Conservation (phyloP, 2,888 invertebrate species). For the Acanthacorydalis orientalis region DNA sequence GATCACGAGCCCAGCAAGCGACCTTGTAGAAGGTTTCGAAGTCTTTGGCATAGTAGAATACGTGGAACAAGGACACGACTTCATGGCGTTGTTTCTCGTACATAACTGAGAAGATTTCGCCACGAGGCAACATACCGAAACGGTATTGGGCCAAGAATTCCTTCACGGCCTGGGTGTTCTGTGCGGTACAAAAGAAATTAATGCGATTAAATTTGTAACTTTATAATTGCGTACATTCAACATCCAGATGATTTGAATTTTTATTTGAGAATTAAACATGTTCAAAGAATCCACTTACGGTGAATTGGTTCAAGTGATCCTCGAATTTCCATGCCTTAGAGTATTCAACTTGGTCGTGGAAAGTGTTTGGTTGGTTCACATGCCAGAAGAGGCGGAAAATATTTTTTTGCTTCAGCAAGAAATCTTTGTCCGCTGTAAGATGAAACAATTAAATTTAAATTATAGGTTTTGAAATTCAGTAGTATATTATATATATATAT, state of each 20-base stretch:
- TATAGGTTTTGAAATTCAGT: too few relatives aligned
- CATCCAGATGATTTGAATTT: neutral
- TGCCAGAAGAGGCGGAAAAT: constrained; percentile 19
- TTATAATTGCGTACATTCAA: too few relatives aligned
- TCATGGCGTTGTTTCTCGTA: constrained; percentile 43
- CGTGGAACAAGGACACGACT: constrained; percentile 43
- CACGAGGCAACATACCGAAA: constrained; percentile 37
- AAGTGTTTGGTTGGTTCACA: constrained; percentile 15
- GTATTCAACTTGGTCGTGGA: constrained; percentile 5
- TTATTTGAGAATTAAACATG: too few relatives aligned
- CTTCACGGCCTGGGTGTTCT: constrained; percentile 32
- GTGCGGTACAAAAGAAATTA: neutral
- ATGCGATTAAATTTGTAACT: too few relatives aligned
- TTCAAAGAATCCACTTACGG: too few relatives aligned
- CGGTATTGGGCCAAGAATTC: constrained; percentile 36
- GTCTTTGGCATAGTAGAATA: constrained; percentile 52
- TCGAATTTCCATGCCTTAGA: constrained; percentile 9
- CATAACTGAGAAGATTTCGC: constrained; percentile 42
- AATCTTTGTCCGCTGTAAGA: constrained; percentile 17
- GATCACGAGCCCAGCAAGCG: constrained; percentile 47
- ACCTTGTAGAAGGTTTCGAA: constrained; percentile 52
- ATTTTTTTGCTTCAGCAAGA: constrained; percentile 18
- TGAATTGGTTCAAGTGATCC: constrained; percentile 6
- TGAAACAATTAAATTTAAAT: neutral
- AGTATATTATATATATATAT: too few relatives aligned